Evolutionary conservation across 2,888 invertebrate species (phyloP), one percentile per base, ranked within the genome.

Genomic region (Pristionchus japonicus): DNA sequence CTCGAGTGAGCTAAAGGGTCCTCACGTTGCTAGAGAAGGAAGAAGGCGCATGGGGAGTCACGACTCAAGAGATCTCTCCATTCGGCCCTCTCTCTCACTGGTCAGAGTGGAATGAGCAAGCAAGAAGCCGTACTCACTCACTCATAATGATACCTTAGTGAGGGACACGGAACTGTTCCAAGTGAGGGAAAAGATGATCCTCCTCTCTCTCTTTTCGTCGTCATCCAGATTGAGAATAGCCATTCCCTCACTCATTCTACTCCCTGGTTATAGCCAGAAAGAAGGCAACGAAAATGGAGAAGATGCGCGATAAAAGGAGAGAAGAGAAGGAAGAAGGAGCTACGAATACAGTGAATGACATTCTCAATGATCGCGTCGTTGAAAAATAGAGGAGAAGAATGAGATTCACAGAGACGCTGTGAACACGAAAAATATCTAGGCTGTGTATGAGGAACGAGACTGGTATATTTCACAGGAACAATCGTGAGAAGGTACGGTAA

Each of bases 91-190:
- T 37, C 70, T 70, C 70, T 70, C 70, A 11, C 20, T 23, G 23
- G 31, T 34, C 15, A 67, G 27, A 67, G 64, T 13, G 27, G n/a
- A 3, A 23, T 57, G 57, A n/a, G 57, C 57, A 57, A 52, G 52
- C 15, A 52, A 20, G 57, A n/a, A 57, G n/a, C 57, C 57, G 9
- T 57, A 6, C n/a, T n/a, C n/a, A n/a, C n/a, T n/a, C 57, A 2
- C 23, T 23, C n/a, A 57, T 57, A n/a, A 64, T 64, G 64, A 31
- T 37, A 70, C 70, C 15, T 37, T 37, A 17, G 17, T 20, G n/a
- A n/a, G n/a, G n/a, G 20, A 64, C 17, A 31, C 64, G 70, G 70
- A 70, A 70, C 70, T 70, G 70, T 70, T 70, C 70, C 70, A 70
- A 64, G 31, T 34, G 67, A 70, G 64, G 11, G 7, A 64, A 64